phyloP scores from a whole-genome alignment of 2,113 vertebrate genomes.

The Zosterops lateralis region DNA sequence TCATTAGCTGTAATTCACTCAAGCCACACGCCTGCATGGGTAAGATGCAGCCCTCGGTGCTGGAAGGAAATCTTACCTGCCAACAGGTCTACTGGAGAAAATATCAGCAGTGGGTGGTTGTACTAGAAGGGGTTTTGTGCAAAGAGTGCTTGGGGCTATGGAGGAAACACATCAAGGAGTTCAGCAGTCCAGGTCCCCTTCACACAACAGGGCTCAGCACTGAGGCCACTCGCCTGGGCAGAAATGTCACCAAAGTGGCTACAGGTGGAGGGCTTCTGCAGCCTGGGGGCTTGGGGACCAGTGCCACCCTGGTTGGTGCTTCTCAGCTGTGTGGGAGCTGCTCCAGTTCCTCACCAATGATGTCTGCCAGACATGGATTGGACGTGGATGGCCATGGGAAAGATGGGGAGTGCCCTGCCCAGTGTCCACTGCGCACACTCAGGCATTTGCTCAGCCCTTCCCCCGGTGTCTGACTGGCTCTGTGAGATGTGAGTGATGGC shows the following conservation, averaged over 20 bases:
- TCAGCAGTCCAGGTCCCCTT: neutral
- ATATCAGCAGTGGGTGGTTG: neutral
- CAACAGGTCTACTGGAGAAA: neutral
- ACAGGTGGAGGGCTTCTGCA: neutral
- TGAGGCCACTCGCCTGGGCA: fast-evolving
- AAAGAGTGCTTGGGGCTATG: neutral
- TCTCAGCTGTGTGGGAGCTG: neutral
- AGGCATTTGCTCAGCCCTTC: fast-evolving
- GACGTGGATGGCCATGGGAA: neutral
- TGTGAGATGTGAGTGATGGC: fast-evolving
- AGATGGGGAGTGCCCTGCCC: neutral
- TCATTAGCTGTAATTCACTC: neutral
- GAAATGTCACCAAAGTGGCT: neutral
- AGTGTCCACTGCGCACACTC: neutral
- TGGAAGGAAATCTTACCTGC: neutral
- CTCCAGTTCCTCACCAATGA: neutral
- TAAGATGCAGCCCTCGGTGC: neutral
- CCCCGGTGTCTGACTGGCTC: neutral
- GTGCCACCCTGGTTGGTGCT: neutral
- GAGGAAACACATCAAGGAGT: neutral
- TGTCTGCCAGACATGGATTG: fast-evolving
- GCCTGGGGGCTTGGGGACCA: neutral
- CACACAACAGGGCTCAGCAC: fast-evolving
- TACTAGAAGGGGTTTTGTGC: neutral
- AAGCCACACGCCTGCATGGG: neutral